Percentiles rank a stretch among this genome's conserved stretches.
Conservation (phyloP, 2,888 invertebrate genomes). For the Eupithecia tripunctaria region DNA sequence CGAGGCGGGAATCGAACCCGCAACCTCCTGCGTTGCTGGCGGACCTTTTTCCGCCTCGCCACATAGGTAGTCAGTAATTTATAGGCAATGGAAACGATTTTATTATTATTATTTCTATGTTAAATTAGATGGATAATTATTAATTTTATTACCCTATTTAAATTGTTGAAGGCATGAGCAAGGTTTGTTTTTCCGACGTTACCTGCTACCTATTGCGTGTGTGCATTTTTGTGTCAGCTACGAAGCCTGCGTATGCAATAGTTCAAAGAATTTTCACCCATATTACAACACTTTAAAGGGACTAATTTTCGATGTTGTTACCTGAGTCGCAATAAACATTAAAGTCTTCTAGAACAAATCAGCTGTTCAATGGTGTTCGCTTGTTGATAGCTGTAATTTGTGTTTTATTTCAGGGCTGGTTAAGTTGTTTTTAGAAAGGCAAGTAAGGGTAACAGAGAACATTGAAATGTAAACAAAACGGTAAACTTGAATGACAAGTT, state of each 20-base stretch:
- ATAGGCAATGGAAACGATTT: too few species aligned
- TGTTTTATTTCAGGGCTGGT: slow-evolving; percentile 26
- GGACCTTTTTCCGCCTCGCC: too few species aligned
- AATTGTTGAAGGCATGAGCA: not conserved
- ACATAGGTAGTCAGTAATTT: too few species aligned
- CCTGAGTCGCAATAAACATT: not conserved
- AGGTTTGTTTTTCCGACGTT: slow-evolving; percentile 13
- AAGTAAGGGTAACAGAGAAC: slow-evolving; percentile 36
- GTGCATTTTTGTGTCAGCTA: slow-evolving; percentile 11
- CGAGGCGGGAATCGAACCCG: too few species aligned
- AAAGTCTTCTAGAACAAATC: slow-evolving; percentile 9
- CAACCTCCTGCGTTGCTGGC: too few species aligned
- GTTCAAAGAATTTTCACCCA: slow-evolving; percentile 13
- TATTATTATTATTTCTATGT: too few species aligned
- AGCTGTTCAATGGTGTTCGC: not conserved
- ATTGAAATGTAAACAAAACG: slow-evolving; percentile 64
- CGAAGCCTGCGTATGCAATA: slow-evolving; percentile 5
- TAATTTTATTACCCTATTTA: not conserved
- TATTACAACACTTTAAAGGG: not conserved
- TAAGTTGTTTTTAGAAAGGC: slow-evolving; percentile 29
- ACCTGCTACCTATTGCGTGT: slow-evolving; percentile 6
- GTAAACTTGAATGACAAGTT: not conserved
- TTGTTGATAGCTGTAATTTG: not conserved
- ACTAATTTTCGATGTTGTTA: not conserved
- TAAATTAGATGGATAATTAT: not conserved